Percentiles rank a stretch among this genome's conserved stretches.
phyloP scores from a whole-genome alignment of 2,797 vertebrate species.

The Siniperca obscura region DNA sequence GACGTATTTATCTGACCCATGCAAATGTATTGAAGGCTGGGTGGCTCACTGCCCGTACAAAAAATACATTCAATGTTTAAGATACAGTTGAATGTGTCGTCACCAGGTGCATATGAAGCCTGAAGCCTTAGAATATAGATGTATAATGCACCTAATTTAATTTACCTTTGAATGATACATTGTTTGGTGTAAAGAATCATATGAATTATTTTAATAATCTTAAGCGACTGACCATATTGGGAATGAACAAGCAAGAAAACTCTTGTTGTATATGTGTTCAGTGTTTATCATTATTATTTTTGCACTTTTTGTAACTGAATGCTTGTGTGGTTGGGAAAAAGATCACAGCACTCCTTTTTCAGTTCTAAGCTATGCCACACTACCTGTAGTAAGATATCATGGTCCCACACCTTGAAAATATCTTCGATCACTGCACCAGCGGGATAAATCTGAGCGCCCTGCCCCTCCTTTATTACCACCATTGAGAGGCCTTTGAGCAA shows the following conservation, averaged over 20 bases:
- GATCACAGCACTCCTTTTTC: too few species aligned
- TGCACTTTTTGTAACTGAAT: too few species aligned
- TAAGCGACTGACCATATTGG: neutral
- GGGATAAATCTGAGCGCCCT: too few species aligned
- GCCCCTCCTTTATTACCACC: too few species aligned
- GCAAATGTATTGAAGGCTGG: neutral
- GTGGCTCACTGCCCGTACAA: neutral
- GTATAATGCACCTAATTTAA: neutral
- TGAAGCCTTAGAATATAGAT: neutral
- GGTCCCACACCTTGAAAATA: too few species aligned
- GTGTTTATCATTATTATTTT: too few species aligned
- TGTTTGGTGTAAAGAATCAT: neutral
- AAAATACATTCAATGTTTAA: neutral
- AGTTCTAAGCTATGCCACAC: too few species aligned
- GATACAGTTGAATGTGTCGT: neutral
- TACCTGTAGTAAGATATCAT: too few species aligned
- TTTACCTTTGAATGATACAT: neutral
- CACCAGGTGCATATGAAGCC: neutral
- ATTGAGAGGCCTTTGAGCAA: too few species aligned
- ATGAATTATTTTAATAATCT: neutral
- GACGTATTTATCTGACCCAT: neutral
- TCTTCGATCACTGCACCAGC: too few species aligned
- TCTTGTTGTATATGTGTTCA: too few species aligned
- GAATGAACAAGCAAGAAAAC: neutral
- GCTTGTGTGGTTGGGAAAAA: too few species aligned